Conservation (phyloP, 2,888 invertebrate genomes). For the Nemapogon koenigi region DNA sequence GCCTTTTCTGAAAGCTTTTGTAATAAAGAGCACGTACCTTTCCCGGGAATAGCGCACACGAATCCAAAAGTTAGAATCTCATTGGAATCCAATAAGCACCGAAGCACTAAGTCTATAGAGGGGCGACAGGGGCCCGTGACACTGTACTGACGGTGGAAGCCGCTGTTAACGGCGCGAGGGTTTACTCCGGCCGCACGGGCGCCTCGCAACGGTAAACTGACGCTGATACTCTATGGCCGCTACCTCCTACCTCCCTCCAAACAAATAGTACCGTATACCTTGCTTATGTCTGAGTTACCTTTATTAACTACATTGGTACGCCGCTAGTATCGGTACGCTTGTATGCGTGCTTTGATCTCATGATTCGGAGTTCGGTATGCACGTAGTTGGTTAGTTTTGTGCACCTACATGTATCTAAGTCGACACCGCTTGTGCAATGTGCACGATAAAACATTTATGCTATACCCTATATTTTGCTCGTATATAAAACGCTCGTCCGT, state of each 20-base stretch:
- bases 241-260: conserved; percentile 60
- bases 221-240: conserved; percentile 24
- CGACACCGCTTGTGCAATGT: conserved; percentile 4
- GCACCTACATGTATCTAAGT: conserved; percentile 6
- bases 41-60: conserved; percentile 24
- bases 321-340: conserved; percentile 38
- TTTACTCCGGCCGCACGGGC: conserved; percentile 61
- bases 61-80: conserved; percentile 39
- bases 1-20: no score
- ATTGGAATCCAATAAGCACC: conserved; percentile 57
- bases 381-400: no score
- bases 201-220: conserved; percentile 66
- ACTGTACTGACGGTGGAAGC: conserved; percentile 31
- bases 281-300: conserved; percentile 58
- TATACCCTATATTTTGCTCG: no score
- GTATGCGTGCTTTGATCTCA: conserved; percentile 65
- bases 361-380: conserved; percentile 62
- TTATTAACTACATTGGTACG: conserved; percentile 50
- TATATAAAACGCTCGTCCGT: no score
- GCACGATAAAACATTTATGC: conserved; percentile 5
- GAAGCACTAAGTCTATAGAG: conserved; percentile 32
- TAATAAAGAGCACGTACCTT: no score
- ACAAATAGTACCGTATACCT: conserved; percentile 62
- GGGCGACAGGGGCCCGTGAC: conserved; percentile 41
- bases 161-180: conserved; percentile 11